A percentile compares a stretch with the other conserved stretches of the same genome.
phyloP scores from a whole-genome alignment of 1,140 invertebrate species.

The Papilio dardanus region DNA sequence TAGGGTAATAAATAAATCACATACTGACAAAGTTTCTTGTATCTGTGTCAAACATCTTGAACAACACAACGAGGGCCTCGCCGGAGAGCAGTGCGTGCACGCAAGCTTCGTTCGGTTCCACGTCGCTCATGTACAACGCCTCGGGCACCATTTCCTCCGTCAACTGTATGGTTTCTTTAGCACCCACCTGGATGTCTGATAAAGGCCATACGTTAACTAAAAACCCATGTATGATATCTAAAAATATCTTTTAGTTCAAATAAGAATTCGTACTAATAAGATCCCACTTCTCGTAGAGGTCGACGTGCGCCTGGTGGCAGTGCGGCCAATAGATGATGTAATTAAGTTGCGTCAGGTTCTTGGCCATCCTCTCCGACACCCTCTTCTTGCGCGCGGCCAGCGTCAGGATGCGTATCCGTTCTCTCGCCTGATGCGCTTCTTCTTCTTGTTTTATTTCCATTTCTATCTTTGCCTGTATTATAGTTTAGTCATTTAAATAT shows the following conservation, averaged over 20 bases:
- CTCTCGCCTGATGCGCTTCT: conserved; percentile 48
- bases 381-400: conserved; percentile 68
- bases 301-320: conserved; percentile 73
- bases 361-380: conserved; percentile 57
- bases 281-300: conserved; percentile 77
- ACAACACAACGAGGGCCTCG: conserved; percentile 62
- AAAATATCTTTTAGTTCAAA: not conserved
- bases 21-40: conserved; percentile 67
- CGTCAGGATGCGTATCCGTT: conserved; percentile 58
- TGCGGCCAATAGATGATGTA: conserved; percentile 76
- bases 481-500: too few species aligned
- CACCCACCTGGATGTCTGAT: conserved; percentile 64
- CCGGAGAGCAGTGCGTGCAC: conserved; percentile 61
- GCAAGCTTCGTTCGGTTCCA: conserved; percentile 73
- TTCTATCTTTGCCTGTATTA: conserved; percentile 59
- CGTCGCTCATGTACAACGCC: conserved; percentile 74
- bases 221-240: not conserved
- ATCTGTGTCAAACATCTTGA: conserved; percentile 72
- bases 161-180: conserved; percentile 66
- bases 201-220: not conserved
- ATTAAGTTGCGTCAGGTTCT: conserved; percentile 52
- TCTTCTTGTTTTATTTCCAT: conserved; percentile 57
- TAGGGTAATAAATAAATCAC: conserved; percentile 41
- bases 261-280: conserved; percentile 56
- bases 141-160: conserved; percentile 58